A percentile compares a stretch with the other conserved stretches of the same genome.
Evolutionary conservation across 2,113 vertebrate genomes (phyloP).

Genomic region (Dicerorhinus sumatrensis): DNA sequence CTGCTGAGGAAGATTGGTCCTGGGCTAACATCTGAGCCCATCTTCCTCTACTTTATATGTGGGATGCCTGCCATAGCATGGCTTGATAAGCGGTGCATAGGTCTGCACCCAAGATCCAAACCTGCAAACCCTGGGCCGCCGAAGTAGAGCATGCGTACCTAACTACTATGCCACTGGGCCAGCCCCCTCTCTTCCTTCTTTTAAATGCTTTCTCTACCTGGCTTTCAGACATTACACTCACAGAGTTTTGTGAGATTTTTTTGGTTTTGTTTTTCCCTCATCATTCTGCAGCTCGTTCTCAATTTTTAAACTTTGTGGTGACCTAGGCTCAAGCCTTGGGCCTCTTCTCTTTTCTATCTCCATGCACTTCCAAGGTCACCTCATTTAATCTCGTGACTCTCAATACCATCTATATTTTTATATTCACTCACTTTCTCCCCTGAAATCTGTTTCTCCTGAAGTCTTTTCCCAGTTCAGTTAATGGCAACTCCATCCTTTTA

Average conservation of each 20-base stretch:
- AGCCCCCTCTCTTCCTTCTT: not conserved
- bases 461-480: not conserved
- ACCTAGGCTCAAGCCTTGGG: not conserved
- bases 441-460: slow-evolving; percentile 26
- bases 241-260: not conserved
- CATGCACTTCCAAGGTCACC: not conserved
- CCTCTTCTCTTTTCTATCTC: not conserved
- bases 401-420: not conserved
- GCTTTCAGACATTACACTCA: not conserved
- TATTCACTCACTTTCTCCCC: not conserved
- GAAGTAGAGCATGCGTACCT: too few relatives aligned
- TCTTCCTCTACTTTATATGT: too few relatives aligned
- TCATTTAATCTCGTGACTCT: not conserved
- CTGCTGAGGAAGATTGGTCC: too few relatives aligned
- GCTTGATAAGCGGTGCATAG: too few relatives aligned
- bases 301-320: not conserved
- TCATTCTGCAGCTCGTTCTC: slow-evolving; percentile 23
- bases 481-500: not conserved
- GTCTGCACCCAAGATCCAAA: too few relatives aligned
- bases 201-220: not conserved
- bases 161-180: too few relatives aligned
- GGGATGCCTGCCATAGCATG: too few relatives aligned
- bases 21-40: too few relatives aligned
- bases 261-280: not conserved
- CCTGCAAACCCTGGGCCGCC: too few relatives aligned